These are phyloP conservation scores for Germaria angustata DNA, from an alignment of 2,888 invertebrate species.

Conservation along the genomic window DNA sequence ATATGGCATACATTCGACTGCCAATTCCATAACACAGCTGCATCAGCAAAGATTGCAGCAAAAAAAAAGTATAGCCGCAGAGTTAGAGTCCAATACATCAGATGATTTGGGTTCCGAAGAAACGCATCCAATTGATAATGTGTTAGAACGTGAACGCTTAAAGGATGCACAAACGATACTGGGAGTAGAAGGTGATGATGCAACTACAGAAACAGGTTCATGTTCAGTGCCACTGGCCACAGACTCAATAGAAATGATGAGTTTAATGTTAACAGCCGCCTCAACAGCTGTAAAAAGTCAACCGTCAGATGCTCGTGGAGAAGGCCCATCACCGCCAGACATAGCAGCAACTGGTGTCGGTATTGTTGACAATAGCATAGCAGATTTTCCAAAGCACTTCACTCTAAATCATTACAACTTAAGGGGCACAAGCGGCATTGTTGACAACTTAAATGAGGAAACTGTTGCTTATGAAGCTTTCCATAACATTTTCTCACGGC, in stretches of 20 bases:
- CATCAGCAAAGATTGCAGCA: constrained; percentile 67
- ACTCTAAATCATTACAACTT: constrained; percentile 48
- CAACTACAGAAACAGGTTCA: constrained; percentile 77
- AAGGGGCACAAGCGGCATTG: background rate
- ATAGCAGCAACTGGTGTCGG: constrained; percentile 69
- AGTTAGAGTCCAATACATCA: constrained; percentile 71
- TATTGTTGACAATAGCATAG: constrained; percentile 15
- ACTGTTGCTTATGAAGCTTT: constrained; percentile 79
- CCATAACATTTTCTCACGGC: constrained; percentile 71
- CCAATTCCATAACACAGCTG: constrained; percentile 76
- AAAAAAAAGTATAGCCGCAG: constrained; percentile 45
- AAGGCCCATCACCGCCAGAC: constrained; percentile 48
- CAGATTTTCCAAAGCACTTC: constrained; percentile 51
- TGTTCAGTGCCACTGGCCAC: constrained; percentile 76
- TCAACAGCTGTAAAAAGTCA: constrained; percentile 73
- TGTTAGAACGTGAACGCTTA: constrained; percentile 3
- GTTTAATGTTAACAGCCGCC: constrained; percentile 77
- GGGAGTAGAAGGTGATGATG: constrained; percentile 71
- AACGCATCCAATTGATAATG: constrained; percentile 29
- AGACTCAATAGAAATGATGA: constrained; percentile 77
- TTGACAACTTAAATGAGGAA: constrained; percentile 66
- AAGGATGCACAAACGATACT: background rate
- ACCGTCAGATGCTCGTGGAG: constrained; percentile 56
- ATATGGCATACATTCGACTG: constrained; percentile 76
- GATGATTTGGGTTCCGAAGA: constrained; percentile 71